phyloP scores from a whole-genome alignment of 2,888 invertebrate genomes.

The Entomobrya multifasciata region DNA sequence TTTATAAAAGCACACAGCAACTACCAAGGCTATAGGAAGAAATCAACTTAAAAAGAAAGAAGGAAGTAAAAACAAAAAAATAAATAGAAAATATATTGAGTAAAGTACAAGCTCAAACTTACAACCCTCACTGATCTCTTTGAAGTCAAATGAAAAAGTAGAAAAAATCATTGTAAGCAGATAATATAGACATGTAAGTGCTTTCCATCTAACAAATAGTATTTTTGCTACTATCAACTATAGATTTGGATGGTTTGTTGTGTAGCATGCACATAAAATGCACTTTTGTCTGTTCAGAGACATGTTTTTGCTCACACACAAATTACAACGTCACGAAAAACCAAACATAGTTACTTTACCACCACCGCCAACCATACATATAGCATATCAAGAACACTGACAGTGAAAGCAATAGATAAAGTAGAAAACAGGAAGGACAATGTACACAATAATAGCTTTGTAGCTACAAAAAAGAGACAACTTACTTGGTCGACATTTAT shows the following conservation, averaged over 20 bases:
- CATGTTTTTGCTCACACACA: neutral
- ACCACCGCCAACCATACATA: neutral
- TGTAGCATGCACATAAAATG: neutral
- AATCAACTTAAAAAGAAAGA: too few species aligned
- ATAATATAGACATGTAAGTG: too few species aligned
- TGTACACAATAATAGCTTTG: neutral
- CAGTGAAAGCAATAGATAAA: neutral
- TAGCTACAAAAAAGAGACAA: slow-evolving; percentile 29
- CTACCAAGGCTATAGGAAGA: too few species aligned
- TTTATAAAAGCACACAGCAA: too few species aligned
- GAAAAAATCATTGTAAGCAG: too few species aligned
- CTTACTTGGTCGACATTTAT: slow-evolving; percentile 98
- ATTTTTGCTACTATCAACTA: neutral
- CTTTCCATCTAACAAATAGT: neutral
- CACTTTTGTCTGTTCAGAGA: slow-evolving; percentile 21
- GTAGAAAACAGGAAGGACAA: slow-evolving; percentile 15
- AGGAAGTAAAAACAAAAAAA: neutral
- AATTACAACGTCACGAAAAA: neutral
- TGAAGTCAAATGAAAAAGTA: too few species aligned
- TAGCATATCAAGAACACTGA: too few species aligned
- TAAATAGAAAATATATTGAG: neutral
- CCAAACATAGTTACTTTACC: neutral
- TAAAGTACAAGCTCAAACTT: neutral
- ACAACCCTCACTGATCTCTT: too few species aligned
- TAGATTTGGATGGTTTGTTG: neutral